Conservation (phyloP, 1,140 invertebrate species). For the Aphaenogaster ashmeadi region DNA sequence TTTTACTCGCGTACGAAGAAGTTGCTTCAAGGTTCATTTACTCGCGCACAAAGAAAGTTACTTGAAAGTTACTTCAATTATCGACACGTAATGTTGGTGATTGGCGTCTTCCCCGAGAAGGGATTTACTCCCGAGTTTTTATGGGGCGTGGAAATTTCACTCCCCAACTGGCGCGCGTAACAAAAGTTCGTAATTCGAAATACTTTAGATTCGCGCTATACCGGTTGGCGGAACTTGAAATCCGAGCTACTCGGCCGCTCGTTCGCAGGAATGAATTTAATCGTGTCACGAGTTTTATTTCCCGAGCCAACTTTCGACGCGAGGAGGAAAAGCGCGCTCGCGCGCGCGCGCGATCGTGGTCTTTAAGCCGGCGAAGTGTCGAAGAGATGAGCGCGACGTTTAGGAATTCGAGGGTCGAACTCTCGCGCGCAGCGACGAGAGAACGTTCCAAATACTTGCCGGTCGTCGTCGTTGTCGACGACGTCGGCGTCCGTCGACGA, state of each 20-base stretch:
- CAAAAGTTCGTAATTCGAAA: conserved; percentile 46
- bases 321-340: conserved; percentile 16
- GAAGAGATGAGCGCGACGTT: conserved; percentile 49
- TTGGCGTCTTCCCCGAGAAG: neutral
- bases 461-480: conserved; percentile 29
- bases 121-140: conserved; percentile 7
- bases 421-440: conserved; percentile 47
- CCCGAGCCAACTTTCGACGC: conserved; percentile 43
- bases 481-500: conserved; percentile 8
- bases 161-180: neutral
- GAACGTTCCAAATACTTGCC: conserved; percentile 72
- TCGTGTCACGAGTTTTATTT: conserved; percentile 57
- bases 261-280: conserved; percentile 45
- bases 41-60: neutral
- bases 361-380: conserved; percentile 39
- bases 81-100: neutral
- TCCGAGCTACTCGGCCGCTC: conserved; percentile 27
- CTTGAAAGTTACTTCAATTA: neutral
- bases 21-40: too few relatives aligned
- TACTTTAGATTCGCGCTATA: neutral
- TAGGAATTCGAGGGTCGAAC: conserved; percentile 69
- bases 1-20: neutral
- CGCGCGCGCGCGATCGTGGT: neutral
- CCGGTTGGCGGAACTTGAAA: conserved; percentile 52
- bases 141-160: conserved; percentile 3